A percentile compares a stretch with the other conserved stretches of the same genome.
phyloP scores from a whole-genome alignment of 2,113 vertebrate species.

The Pipra filicauda region DNA sequence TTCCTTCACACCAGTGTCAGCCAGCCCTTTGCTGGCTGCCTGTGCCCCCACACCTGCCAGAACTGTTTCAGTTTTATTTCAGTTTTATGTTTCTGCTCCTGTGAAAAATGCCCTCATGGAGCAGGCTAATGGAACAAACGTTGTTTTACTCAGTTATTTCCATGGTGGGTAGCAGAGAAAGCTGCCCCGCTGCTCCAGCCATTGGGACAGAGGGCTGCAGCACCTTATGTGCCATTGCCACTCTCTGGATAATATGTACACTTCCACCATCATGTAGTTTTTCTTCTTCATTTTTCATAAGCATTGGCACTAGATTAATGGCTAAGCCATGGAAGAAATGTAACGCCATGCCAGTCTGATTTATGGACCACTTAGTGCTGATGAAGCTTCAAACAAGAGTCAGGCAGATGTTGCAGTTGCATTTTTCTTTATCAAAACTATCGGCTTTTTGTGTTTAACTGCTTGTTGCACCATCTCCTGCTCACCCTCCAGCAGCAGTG shows the following conservation, averaged over 20 bases:
- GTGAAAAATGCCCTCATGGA: neutral
- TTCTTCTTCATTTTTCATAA: constrained; percentile 81
- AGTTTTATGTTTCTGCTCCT: neutral
- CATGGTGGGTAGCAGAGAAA: neutral
- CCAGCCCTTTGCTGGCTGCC: neutral
- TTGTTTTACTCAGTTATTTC: neutral
- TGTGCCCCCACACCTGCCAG: neutral
- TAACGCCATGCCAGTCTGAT: constrained; percentile 84
- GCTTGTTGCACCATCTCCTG: neutral
- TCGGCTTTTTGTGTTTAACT: constrained; percentile 50
- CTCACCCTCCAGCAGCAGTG: neutral
- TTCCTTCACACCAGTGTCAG: neutral
- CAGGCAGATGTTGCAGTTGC: constrained; percentile 87
- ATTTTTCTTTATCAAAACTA: constrained; percentile 87
- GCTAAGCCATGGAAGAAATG: constrained; percentile 77
- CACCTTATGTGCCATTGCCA: constrained; percentile 43
- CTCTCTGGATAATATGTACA: constrained; percentile 62
- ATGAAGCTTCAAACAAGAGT: constrained; percentile 94
- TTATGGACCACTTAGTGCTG: constrained; percentile 97
- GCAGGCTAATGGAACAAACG: neutral
- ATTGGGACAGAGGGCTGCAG: constrained; percentile 52
- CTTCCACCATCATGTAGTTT: constrained; percentile 52
- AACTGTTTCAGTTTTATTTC: neutral
- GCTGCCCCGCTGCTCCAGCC: neutral
- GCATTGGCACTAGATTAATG: constrained; percentile 85